phyloP scores from a whole-genome alignment of 2,888 invertebrate species.

The Macropis europaea region DNA sequence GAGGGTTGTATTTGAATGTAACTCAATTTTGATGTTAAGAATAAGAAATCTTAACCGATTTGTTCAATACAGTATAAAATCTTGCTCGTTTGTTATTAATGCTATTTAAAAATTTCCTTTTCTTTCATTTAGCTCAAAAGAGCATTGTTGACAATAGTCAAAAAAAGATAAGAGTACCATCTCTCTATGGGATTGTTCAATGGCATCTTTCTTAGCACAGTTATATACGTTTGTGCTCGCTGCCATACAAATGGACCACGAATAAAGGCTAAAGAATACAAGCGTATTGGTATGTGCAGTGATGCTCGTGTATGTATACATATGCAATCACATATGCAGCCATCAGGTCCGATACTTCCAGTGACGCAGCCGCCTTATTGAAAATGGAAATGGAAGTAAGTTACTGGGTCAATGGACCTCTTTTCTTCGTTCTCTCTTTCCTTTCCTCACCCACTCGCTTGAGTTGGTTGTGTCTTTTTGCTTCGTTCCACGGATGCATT shows the following conservation, averaged over 20 bases:
- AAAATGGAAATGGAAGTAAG: constrained; percentile 72
- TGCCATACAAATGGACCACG: constrained; percentile 5
- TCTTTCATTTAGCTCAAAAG: too few relatives aligned
- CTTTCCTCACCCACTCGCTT: constrained; percentile 14
- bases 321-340: constrained; percentile 17
- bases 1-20: too few relatives aligned
- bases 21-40: too few relatives aligned
- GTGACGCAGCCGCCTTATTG: constrained; percentile 42
- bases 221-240: not conserved
- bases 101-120: too few relatives aligned
- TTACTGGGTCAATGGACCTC: constrained; percentile 70
- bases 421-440: constrained; percentile 28
- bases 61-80: not conserved
- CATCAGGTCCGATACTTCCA: constrained; percentile 24
- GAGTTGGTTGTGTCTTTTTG: constrained; percentile 19
- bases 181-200: too few relatives aligned
- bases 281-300: not conserved
- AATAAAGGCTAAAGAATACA: not conserved
- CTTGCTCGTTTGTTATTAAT: too few relatives aligned
- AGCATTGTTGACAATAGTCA: too few relatives aligned
- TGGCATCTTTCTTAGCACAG: too few relatives aligned
- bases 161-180: too few relatives aligned
- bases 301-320: not conserved
- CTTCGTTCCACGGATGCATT: constrained; percentile 54
- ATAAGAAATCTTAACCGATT: not conserved